phyloP scores from a whole-genome alignment of 2,113 vertebrate species.

The Planiliza haematocheilus region DNA sequence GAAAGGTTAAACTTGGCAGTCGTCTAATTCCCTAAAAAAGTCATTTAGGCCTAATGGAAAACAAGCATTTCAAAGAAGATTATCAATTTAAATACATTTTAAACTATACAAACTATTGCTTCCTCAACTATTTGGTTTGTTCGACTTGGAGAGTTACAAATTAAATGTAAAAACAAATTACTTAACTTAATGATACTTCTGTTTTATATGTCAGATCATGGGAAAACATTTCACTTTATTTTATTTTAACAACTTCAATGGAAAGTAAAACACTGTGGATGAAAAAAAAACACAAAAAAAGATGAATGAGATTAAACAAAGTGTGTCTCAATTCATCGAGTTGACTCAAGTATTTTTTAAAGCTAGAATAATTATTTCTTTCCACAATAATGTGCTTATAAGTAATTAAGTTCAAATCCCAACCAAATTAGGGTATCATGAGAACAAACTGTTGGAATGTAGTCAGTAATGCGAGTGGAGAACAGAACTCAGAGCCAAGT shows the following conservation, averaged over 20 bases:
- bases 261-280: background rate
- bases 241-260: constrained; percentile 3
- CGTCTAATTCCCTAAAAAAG: background rate
- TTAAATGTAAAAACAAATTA: background rate
- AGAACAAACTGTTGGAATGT: constrained; percentile 1
- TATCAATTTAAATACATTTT: background rate
- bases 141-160: too few relatives aligned
- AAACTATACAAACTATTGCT: background rate
- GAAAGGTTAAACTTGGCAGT: too few relatives aligned
- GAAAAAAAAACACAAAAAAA: constrained; percentile 13
- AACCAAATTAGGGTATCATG: constrained; percentile 4
- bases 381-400: background rate
- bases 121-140: background rate
- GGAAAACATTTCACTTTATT: background rate
- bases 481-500: constrained; percentile 13
- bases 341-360: constrained; percentile 1
- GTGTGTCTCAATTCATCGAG: background rate
- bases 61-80: background rate
- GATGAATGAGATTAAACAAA: constrained; percentile 11
- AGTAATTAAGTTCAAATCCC: constrained; percentile 8
- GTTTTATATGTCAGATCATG: background rate
- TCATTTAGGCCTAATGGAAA: background rate
- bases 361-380: background rate
- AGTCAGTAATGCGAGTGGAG: background rate
- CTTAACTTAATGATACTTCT: background rate